These are phyloP conservation scores for Ptychoptera contaminata DNA, from an alignment of 2,888 invertebrate species.

Conservation along the genomic window DNA sequence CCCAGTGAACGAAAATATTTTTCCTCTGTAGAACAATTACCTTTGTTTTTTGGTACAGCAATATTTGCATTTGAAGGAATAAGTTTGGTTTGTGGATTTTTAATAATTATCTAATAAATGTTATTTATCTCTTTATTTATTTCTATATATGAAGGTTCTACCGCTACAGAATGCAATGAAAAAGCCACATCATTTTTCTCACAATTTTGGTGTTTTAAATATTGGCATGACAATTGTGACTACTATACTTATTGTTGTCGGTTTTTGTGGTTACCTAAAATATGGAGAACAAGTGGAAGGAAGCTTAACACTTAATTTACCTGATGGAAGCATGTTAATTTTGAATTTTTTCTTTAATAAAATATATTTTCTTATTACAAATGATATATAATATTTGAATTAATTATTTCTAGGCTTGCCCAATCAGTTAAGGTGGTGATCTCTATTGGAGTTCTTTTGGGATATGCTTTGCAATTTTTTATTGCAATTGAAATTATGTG, in stretches of 20 bases:
- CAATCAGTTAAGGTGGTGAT: constrained; percentile 72
- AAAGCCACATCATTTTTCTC: constrained; percentile 59
- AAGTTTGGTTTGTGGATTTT: constrained; percentile 42
- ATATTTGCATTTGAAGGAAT: constrained; percentile 97
- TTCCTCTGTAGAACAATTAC: constrained; percentile 45
- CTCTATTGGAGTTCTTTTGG: constrained; percentile 69
- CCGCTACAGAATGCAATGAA: constrained; percentile 89
- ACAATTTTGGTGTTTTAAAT: constrained; percentile 71
- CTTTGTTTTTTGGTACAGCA: constrained; percentile 89
- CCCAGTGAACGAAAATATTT: constrained; percentile 41
- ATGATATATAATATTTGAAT: constrained; percentile 1
- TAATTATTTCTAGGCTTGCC: constrained; percentile 45
- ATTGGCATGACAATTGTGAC: constrained; percentile 75
- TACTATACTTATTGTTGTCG: constrained; percentile 60
- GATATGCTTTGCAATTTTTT: constrained; percentile 90
- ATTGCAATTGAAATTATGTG: constrained; percentile 84
- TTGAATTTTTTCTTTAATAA: constrained; percentile 3
- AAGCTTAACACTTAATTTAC: constrained; percentile 79
- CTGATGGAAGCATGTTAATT: constrained; percentile 20
- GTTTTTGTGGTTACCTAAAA: constrained; percentile 75
- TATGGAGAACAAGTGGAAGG: constrained; percentile 71
- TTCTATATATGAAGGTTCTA: constrained; percentile 71
- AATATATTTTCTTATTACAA: not conserved
- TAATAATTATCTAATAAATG: constrained; percentile 7
- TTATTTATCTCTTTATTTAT: not conserved